Evolutionary conservation across 2,797 vertebrate species (phyloP).

Genomic region (Melanogrammus aeglefinus): DNA sequence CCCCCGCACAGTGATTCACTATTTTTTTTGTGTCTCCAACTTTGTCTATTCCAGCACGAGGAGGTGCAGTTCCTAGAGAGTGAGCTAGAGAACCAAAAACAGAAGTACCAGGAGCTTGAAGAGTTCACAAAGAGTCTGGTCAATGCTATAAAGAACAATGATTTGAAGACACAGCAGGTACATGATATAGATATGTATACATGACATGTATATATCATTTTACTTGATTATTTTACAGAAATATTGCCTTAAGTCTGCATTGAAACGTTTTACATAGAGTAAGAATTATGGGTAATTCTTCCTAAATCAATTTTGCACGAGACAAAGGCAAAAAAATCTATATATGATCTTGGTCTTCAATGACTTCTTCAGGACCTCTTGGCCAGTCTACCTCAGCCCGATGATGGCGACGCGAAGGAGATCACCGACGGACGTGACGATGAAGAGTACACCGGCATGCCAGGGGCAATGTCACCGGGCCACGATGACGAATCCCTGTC

Average conservation of each 20-base stretch:
- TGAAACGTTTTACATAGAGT: background rate
- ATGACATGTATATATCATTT: background rate
- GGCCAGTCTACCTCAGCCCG: conserved; percentile 90
- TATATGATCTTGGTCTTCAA: background rate
- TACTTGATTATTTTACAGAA: background rate
- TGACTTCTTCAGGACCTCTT: conserved; percentile 81
- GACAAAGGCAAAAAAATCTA: background rate
- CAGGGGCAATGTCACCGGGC: conserved; percentile 37
- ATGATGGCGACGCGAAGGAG: conserved; percentile 86
- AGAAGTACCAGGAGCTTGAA: conserved; percentile 88
- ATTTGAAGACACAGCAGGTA: conserved; percentile 93
- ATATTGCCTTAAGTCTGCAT: background rate
- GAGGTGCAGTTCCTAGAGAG: conserved; percentile 94
- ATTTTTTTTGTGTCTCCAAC: conserved; percentile 1
- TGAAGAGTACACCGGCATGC: conserved; percentile 20
- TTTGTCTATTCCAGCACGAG: conserved; percentile 79
- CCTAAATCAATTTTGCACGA: too few species aligned
- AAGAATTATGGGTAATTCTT: too few species aligned
- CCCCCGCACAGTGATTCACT: background rate
- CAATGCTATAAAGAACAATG: conserved; percentile 83
- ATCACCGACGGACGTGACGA: conserved; percentile 59
- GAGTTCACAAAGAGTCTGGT: conserved; percentile 89
- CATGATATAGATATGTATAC: background rate
- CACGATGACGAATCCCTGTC: conserved; percentile 11
- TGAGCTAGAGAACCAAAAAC: conserved; percentile 92